phyloP scores from a whole-genome alignment of 2,888 invertebrate genomes.

The Tortrix viridana region DNA sequence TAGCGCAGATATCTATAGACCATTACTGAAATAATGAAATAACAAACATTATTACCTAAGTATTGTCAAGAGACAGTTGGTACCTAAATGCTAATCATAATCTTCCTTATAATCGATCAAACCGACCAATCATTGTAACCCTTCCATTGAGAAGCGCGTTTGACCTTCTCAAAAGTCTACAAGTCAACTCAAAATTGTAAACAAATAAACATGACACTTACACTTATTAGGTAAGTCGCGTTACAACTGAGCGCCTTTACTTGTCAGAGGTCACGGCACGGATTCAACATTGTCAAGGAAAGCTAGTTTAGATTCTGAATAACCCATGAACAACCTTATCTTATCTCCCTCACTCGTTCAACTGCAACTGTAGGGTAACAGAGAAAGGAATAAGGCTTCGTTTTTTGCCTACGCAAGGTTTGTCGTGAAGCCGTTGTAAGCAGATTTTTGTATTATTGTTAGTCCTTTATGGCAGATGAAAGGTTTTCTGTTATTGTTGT shows the following conservation, averaged over 20 bases:
- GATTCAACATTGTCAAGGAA: neutral
- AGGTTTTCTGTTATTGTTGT: conserved; percentile 10
- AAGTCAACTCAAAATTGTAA: neutral
- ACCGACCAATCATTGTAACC: no score
- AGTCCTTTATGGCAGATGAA: conserved; percentile 9
- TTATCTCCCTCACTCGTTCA: neutral
- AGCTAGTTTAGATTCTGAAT: neutral
- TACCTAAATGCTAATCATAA: no score
- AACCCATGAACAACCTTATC: neutral
- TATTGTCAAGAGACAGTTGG: no score
- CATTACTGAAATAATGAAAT: no score
- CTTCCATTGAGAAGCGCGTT: no score
- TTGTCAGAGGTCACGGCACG: conserved; percentile 1
- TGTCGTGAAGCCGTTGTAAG: conserved; percentile 8
- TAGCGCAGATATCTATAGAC: no score
- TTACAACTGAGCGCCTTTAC: conserved; percentile 5
- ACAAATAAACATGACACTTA: conserved; percentile 9
- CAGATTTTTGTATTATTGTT: conserved; percentile 12
- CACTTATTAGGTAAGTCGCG: conserved; percentile 15
- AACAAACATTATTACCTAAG: no score
- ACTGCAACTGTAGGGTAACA: neutral
- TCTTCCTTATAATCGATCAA: no score
- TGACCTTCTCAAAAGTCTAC: neutral
- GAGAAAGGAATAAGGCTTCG: neutral
- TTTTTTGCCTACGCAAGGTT: neutral